Base-by-base conservation (phyloP, 2,888 invertebrate species). In the Pachydiplax longipennis region DNA sequence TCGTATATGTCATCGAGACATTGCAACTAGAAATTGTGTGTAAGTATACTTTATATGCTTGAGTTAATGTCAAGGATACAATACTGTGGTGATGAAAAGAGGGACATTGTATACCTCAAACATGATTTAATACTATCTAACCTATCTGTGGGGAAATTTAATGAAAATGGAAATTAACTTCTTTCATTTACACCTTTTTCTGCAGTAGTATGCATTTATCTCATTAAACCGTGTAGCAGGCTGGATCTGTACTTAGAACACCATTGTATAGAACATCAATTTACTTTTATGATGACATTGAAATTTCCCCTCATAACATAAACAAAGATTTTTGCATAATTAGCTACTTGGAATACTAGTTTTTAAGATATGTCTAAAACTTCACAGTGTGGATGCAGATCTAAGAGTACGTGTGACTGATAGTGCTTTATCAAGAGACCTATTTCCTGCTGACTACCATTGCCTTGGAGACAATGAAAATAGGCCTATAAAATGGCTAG, bases 391-490 rank as follows among this genome's bases (percentile, higher is more conserved):
- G 92, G 97, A 97, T 93, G 97, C 97, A 93, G 96, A 96, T 93
- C 94, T 97, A 93, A 96, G 96, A 93, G 97, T 99, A 92, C 97
- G 97, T 94, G 95, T 99, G 93, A 96, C 97, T 58, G 99, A 99
- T 94, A 97, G 97, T 93, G 97, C 98, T 65, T 94, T 99, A 92
- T 96, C 98, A 58, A 95, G 98, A 91, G 99, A 99, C 94, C 95
- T 99, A 91, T 99, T 99, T 94, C 97, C 99, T 25, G 96, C 96
- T 92, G 99, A 99, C 94, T 99, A 99, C 94, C 97, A 98, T 94
- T 98, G 98, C 94, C 95, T 98, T 91, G 98, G 98, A 2, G 98
- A 98, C 94, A 98, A 98, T 93, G 98, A 98, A 93, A 98, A 98
- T 94, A 95, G 98, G 91, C 98, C 99, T 1, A 96, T 99, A 92